These are phyloP conservation scores for Burhinus bistriatus DNA, from an alignment of 2,113 vertebrate species.

Conservation along the genomic window DNA sequence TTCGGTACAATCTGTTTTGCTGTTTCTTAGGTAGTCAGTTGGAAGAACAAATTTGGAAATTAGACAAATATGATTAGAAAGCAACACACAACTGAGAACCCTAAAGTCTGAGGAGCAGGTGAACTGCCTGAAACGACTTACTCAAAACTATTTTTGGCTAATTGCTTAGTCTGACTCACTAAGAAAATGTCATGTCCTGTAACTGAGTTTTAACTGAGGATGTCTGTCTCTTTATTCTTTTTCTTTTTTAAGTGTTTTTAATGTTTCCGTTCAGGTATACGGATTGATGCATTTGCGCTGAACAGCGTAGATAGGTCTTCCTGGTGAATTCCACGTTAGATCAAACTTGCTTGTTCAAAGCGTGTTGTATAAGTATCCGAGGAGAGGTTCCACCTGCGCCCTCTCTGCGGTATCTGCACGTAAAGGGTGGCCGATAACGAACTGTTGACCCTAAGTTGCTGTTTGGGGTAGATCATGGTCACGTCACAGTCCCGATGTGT, in stretches of 20 bases:
- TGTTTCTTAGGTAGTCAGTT: conserved; percentile 13
- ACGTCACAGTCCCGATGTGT: not conserved
- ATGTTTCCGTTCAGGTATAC: not conserved
- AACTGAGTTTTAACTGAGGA: not conserved
- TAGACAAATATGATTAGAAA: conserved; percentile 8
- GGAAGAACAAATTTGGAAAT: conserved; percentile 31
- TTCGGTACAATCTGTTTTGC: not conserved
- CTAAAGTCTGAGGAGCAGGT: conserved; percentile 17
- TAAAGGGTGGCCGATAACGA: not conserved
- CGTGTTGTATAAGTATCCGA: rapidly evolving
- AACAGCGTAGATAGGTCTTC: not conserved
- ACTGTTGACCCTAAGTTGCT: not conserved
- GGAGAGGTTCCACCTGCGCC: not conserved
- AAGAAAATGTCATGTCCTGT: not conserved
- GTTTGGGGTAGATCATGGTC: not conserved
- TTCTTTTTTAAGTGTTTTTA: not conserved
- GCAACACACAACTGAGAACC: not conserved
- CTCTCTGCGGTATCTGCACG: not conserved
- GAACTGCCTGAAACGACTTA: conserved; percentile 17
- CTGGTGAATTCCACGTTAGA: not conserved
- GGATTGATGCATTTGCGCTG: not conserved
- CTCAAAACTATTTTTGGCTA: not conserved
- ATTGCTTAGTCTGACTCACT: conserved; percentile 13
- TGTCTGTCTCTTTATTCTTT: not conserved
- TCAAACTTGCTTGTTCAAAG: not conserved